Evolutionary conservation across 35 echinoderm and acorn worm species (phyloP).

Genomic region (Diadema setosum): DNA sequence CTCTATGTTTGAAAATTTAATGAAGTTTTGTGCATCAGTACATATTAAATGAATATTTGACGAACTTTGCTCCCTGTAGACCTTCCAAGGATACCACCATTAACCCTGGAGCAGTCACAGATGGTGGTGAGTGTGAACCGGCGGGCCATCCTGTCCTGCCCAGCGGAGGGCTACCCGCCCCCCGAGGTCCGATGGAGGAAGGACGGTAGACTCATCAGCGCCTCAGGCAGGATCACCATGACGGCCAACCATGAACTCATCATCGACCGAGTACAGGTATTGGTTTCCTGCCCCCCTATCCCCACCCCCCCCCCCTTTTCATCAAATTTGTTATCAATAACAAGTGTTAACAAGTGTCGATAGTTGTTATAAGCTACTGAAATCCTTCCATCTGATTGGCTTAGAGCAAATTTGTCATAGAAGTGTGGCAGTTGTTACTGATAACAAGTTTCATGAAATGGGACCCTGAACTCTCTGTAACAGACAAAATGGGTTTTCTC

Average conservation of each 20-base stretch:
- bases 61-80: background rate
- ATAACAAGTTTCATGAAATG: too few species aligned
- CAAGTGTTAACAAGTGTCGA: background rate
- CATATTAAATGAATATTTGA: too few species aligned
- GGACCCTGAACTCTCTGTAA: background rate
- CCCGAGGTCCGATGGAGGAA: slow-evolving; percentile 73
- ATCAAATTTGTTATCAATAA: too few species aligned
- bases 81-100: background rate
- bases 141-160: slow-evolving; percentile 47
- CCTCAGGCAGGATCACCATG: slow-evolving; percentile 15
- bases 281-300: too few species aligned
- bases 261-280: slow-evolving; percentile 71
- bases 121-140: background rate
- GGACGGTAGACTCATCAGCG: slow-evolving; percentile 39
- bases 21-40: too few species aligned
- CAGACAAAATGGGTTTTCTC: background rate
- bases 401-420: too few species aligned
- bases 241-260: slow-evolving; percentile 44
- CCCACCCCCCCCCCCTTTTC: too few species aligned
- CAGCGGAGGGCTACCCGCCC: slow-evolving; percentile 50
- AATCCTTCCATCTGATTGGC: too few species aligned
- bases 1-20: too few species aligned
- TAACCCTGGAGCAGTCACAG: background rate
- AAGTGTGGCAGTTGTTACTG: too few species aligned
- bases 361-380: too few species aligned